Percentiles rank a stretch among this genome's conserved stretches.
Evolutionary conservation across 2,113 vertebrate species (phyloP).

Genomic region (Hiodon tergisus): DNA sequence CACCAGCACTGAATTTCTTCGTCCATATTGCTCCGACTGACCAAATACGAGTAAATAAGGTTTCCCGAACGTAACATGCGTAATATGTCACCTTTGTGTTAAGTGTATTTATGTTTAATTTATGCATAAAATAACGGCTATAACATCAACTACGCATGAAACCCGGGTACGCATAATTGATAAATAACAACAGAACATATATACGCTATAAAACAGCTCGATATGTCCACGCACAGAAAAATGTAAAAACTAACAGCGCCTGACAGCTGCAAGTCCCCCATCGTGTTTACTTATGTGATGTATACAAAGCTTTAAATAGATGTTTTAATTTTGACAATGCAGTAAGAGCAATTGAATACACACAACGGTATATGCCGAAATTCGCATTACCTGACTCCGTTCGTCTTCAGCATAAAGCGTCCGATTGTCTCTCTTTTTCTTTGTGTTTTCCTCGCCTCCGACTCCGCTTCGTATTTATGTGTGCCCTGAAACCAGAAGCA

Average conservation of each 20-base stretch:
- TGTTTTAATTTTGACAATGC: not conserved
- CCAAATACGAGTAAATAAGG: not conserved
- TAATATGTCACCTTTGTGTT: not conserved
- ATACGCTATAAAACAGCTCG: not conserved
- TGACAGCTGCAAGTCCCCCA: constrained; percentile 21
- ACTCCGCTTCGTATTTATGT: constrained; percentile 64
- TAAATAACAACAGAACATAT: not conserved
- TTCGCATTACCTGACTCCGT: constrained; percentile 57
- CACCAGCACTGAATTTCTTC: not conserved
- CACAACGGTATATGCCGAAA: not conserved
- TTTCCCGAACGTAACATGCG: not conserved
- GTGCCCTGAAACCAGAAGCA: constrained; percentile 69
- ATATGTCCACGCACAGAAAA: not conserved
- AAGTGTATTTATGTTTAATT: too few species aligned
- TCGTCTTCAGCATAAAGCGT: constrained; percentile 55
- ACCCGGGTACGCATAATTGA: not conserved
- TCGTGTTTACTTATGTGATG: constrained; percentile 27
- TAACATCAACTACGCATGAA: too few species aligned
- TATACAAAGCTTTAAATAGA: not conserved
- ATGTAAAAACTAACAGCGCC: not conserved
- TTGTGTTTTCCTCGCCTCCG: constrained; percentile 52
- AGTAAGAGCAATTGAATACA: not conserved
- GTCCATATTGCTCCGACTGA: not conserved
- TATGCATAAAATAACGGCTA: too few species aligned
- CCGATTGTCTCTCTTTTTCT: constrained; percentile 39